Evolutionary conservation across 2,113 vertebrate species (phyloP), one percentile per base, ranked within the genome.

Genomic region (Corythaeola cristata): DNA sequence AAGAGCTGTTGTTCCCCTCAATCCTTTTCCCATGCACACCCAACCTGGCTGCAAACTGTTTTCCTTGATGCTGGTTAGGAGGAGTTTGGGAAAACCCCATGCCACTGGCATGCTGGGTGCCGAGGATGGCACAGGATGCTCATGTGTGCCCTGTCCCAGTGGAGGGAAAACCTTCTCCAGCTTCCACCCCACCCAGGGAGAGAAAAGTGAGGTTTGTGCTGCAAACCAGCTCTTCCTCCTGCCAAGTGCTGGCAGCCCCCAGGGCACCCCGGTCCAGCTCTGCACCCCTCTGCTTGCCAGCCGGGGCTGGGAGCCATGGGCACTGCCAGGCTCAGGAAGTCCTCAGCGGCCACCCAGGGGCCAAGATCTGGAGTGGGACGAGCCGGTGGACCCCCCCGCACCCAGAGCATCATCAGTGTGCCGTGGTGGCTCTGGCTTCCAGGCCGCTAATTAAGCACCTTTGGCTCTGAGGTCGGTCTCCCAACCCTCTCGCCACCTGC

Each of bases 221-320:
- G 68, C n/a, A 81, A 74, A 95, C 72, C 60, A 76, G 28, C 58
- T 95, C 86, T 85, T 80, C 50, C 56, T 82, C 63, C 58, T 94
- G 95, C 97, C 96, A 96, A 97, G 82, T 16, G 32, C 86, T 33
- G 79, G 88, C 76, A 93, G 60, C 41, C 3, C 71, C 44, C n/a
- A 7, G 13, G 5, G 2, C 19, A 60, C 59, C 62, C 41, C 4
- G 0, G 17, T 71, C 91, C 82, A 56, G 44, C 73, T 59, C 91
- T 11, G 21, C 94, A 85, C 90, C 88, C 59, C 82, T 64, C 47
- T 66, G 79, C 82, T 68, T 82, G 91, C 86, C 76, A 84, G 52
- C 75, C 72, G 39, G 30, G 93, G 78, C 71, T 27, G 60, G 47
- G 67, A 88, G 50, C 5, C 7, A n/a, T 0, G 75, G 74, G 53